These are phyloP conservation scores for Peromyscus nudipes DNA, from an alignment of 2,797 vertebrate species.

Conservation along the genomic window DNA sequence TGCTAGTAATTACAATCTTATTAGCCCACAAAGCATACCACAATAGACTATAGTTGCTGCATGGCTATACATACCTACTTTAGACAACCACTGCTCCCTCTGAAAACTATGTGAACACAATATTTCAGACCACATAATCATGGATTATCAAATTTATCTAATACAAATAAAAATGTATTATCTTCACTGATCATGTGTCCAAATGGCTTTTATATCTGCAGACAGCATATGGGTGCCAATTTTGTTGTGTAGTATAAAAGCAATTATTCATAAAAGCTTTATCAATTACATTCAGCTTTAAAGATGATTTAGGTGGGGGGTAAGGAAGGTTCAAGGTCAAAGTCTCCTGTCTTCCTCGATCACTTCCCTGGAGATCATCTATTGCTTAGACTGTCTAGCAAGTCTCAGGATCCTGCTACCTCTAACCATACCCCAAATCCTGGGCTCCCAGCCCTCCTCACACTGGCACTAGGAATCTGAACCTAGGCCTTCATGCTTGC, in stretches of 20 bases:
- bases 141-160: conserved; percentile 29
- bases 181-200: conserved; percentile 11
- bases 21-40: neutral
- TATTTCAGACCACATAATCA: conserved; percentile 13
- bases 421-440: neutral
- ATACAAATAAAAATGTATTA: conserved; percentile 56
- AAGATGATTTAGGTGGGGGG: neutral
- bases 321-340: neutral
- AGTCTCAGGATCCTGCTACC: neutral
- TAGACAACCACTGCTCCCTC: neutral
- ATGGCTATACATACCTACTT: neutral
- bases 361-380: neutral
- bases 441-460: neutral
- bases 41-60: neutral
- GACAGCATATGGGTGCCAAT: neutral
- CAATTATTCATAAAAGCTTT: conserved; percentile 41
- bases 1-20: conserved; percentile 14
- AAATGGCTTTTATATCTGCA: conserved; percentile 8
- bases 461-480: neutral
- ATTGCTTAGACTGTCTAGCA: neutral
- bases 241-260: conserved; percentile 25
- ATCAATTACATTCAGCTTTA: conserved; percentile 49
- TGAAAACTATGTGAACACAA: conserved; percentile 50
- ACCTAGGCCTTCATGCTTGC: neutral
- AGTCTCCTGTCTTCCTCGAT: neutral